Evolutionary conservation across 2,797 vertebrate species (phyloP).

Genomic region (Borostomias antarcticus): DNA sequence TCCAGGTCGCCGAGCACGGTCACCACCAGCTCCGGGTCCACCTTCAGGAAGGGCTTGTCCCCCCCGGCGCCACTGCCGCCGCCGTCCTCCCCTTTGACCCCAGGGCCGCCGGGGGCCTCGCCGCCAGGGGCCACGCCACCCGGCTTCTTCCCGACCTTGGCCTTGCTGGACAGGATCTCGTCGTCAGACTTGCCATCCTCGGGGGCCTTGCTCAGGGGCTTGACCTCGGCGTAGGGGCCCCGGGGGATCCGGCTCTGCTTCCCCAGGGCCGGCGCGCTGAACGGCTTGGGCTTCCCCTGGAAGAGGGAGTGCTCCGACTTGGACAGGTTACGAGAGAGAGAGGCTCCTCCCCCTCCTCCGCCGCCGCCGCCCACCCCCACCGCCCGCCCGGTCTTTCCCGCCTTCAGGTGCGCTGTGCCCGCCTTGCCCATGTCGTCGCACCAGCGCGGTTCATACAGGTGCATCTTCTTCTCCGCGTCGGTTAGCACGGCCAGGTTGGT

Average conservation of each 20-base stretch:
- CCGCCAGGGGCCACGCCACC: too few relatives aligned
- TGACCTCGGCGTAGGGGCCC: constrained; percentile 95
- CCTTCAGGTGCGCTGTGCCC: constrained; percentile 74
- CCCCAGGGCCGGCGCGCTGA: constrained; percentile 80
- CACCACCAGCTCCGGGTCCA: constrained; percentile 98
- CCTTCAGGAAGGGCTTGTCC: constrained; percentile 93
- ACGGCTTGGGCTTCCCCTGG: constrained; percentile 86
- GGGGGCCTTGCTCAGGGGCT: constrained; percentile 91
- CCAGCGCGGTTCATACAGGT: constrained; percentile 95
- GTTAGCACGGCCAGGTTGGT: constrained; percentile 96
- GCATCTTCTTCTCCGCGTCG: constrained; percentile 95
- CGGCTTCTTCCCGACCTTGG: constrained; percentile 78
- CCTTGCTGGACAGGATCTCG: constrained; percentile 90
- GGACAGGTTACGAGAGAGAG: constrained; percentile 90
- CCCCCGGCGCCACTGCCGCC: constrained; percentile 79
- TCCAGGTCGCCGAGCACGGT: constrained; percentile 97
- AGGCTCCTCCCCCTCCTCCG: constrained; percentile 53
- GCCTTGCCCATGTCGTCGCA: constrained; percentile 92
- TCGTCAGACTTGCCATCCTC: constrained; percentile 91
- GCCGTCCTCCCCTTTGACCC: constrained; percentile 68
- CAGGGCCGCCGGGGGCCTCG: too few relatives aligned
- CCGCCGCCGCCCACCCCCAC: constrained; percentile 58
- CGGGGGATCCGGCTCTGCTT: constrained; percentile 95
- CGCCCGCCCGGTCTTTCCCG: constrained; percentile 73
- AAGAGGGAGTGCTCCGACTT: constrained; percentile 96